Conservation (phyloP, 2,888 invertebrate species). For the Apodemia mormo region DNA sequence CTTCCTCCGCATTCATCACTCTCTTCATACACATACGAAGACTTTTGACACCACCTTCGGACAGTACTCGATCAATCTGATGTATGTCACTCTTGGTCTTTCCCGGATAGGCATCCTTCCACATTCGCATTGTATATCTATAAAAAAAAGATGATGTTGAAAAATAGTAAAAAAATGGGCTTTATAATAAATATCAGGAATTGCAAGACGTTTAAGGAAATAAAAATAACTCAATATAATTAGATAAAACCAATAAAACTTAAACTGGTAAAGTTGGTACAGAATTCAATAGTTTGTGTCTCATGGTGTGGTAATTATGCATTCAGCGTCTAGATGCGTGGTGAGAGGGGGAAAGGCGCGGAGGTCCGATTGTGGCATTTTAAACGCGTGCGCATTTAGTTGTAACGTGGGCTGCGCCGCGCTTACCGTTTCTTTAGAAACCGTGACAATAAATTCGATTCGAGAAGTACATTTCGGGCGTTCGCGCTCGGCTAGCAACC, state of each 20-base stretch:
- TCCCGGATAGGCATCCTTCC: no score
- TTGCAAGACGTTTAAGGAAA: no score
- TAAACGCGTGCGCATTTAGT: slow-evolving; percentile 57
- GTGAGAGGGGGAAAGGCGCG: slow-evolving; percentile 39
- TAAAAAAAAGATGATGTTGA: no score
- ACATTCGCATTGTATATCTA: no score
- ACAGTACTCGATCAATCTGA: no score
- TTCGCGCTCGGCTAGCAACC: slow-evolving; percentile 69
- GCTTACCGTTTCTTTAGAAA: slow-evolving; percentile 57
- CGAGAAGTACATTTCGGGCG: slow-evolving; percentile 66
- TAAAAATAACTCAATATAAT: background rate
- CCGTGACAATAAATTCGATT: slow-evolving; percentile 78
- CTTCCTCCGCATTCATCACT: no score
- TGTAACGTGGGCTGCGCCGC: slow-evolving; percentile 59
- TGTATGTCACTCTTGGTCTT: no score
- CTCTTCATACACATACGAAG: no score
- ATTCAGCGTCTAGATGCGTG: slow-evolving; percentile 28
- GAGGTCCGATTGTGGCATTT: slow-evolving; percentile 38
- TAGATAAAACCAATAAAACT: background rate
- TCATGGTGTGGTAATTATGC: slow-evolving; percentile 27
- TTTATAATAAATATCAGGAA: no score
- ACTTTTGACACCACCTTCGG: no score
- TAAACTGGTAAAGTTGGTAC: background rate
- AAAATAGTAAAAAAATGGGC: no score
- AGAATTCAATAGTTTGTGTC: background rate